Conservation (phyloP, 2,888 invertebrate species). For the Caenorhabditis sp. region DNA sequence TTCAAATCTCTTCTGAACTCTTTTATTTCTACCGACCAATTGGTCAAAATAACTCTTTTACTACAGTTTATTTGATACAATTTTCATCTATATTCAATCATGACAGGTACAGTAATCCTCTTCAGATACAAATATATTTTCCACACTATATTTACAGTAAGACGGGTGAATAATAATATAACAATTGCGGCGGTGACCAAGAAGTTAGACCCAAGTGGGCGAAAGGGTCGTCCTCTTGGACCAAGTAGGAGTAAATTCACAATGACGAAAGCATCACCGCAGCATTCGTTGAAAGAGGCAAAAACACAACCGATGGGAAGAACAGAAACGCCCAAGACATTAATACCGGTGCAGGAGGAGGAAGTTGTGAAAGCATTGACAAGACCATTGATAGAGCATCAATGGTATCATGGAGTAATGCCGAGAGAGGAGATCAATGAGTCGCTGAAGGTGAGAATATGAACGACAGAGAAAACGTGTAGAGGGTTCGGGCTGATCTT, state of each 20-base stretch:
- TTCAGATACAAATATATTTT: neutral
- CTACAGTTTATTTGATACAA: neutral
- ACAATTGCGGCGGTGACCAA: neutral
- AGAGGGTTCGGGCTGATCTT: too few species aligned
- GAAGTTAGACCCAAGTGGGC: neutral
- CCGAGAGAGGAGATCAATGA: conserved; percentile 1
- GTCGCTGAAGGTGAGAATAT: neutral
- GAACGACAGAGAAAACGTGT: neutral
- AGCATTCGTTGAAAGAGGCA: neutral
- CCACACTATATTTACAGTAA: neutral
- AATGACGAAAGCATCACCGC: neutral
- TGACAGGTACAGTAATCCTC: neutral
- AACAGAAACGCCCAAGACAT: neutral
- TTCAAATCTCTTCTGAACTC: neutral
- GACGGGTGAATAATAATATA: neutral
- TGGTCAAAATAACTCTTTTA: neutral
- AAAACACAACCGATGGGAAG: neutral
- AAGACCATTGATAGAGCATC: neutral
- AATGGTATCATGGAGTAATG: neutral
- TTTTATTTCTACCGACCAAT: neutral
- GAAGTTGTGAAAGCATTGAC: neutral
- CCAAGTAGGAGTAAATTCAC: neutral
- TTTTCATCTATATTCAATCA: neutral
- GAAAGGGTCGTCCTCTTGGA: neutral
- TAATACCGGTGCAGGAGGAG: neutral